These are phyloP conservation scores for Pogoniulus pusillus DNA, from an alignment of 2,797 vertebrate species.

Conservation along the genomic window DNA sequence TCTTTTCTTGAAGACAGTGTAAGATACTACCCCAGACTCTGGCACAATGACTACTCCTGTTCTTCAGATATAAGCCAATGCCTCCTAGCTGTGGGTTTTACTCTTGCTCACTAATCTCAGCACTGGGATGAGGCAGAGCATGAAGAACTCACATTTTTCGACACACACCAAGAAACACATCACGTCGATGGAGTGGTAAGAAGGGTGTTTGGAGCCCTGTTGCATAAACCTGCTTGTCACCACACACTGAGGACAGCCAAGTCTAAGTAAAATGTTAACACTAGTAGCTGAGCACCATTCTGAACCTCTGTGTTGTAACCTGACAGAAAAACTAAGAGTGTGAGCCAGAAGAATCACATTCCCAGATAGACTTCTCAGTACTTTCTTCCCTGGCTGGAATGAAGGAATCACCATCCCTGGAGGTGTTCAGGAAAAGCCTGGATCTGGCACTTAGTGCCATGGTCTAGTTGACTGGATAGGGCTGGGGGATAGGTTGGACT, in stretches of 20 bases:
- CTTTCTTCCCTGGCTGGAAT: conserved; percentile 42
- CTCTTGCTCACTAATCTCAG: not conserved
- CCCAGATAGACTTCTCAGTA: conserved; percentile 7
- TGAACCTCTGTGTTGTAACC: not conserved
- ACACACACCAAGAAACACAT: not conserved
- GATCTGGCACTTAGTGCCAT: too few relatives aligned
- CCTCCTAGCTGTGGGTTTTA: not conserved
- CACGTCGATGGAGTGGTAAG: not conserved
- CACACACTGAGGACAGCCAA: not conserved
- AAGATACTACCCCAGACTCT: not conserved
- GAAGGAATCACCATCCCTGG: too few relatives aligned
- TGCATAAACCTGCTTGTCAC: not conserved
- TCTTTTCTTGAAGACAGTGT: conserved; percentile 1
- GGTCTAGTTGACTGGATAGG: too few relatives aligned
- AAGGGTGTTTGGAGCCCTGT: not conserved
- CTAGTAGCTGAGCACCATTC: not conserved
- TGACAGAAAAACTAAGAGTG: conserved; percentile 2
- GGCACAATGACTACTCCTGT: not conserved
- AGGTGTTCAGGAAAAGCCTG: too few relatives aligned
- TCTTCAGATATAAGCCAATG: not conserved
- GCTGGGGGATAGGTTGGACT: too few relatives aligned
- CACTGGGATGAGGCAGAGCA: fast-evolving
- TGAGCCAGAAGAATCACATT: not conserved
- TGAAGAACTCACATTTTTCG: not conserved
- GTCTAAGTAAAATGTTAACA: not conserved